Evolutionary conservation across 1,140 invertebrate genomes (phyloP).

Genomic region (Brachionus koreanus): DNA sequence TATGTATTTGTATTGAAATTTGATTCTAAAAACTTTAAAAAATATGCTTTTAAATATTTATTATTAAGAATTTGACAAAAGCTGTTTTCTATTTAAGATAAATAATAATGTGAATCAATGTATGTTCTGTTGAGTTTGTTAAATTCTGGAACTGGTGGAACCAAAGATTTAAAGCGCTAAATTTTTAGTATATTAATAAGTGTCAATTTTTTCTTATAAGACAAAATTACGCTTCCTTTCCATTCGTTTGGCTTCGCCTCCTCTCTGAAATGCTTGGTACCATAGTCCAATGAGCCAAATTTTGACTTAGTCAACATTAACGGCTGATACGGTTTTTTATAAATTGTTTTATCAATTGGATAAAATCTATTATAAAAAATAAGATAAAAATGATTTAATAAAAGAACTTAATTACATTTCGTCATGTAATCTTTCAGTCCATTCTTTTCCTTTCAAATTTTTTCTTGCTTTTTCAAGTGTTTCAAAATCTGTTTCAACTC

Average conservation of each 20-base stretch:
- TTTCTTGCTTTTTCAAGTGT: conserved; percentile 54
- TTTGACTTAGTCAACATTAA: conserved; percentile 53
- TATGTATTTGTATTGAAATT: too few relatives aligned
- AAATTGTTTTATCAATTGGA: conserved; percentile 49
- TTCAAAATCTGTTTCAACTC: conserved; percentile 54
- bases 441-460: conserved; percentile 55
- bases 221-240: conserved; percentile 48
- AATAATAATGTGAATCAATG: conserved; percentile 39
- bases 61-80: neutral
- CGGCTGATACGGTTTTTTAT: conserved; percentile 50
- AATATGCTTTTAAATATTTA: neutral
- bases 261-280: conserved; percentile 54
- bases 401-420: conserved; percentile 49
- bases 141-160: conserved; percentile 57
- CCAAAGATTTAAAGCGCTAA: conserved; percentile 55
- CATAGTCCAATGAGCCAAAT: conserved; percentile 54
- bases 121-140: conserved; percentile 58
- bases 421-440: conserved; percentile 55
- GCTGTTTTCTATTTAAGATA: neutral
- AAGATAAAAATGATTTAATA: neutral
- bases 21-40: too few relatives aligned
- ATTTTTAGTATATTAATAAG: conserved; percentile 43
- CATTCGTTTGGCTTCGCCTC: conserved; percentile 51
- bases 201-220: neutral
- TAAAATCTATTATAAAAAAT: conserved; percentile 51